Evolutionary conservation across 2,888 invertebrate genomes (phyloP).

Genomic region (Mythimna vitellina): DNA sequence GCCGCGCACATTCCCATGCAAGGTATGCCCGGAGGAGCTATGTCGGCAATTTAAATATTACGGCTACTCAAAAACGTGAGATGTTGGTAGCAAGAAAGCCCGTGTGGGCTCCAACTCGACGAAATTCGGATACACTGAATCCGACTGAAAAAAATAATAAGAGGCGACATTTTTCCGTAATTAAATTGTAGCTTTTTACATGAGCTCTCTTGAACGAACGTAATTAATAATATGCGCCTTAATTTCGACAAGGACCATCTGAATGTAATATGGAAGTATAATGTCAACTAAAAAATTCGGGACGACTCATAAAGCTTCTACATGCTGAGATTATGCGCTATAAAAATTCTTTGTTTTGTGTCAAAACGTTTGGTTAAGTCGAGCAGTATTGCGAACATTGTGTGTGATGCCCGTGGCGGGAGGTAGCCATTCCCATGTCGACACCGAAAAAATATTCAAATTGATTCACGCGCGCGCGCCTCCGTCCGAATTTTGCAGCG

Average conservation of each 20-base stretch:
- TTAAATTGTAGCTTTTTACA: slow-evolving; percentile 86
- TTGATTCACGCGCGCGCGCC: slow-evolving; percentile 89
- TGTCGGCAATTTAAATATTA: slow-evolving; percentile 90
- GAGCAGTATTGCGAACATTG: slow-evolving; percentile 68
- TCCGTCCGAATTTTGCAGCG: slow-evolving; percentile 88
- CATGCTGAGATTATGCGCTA: slow-evolving; percentile 83
- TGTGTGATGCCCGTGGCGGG: slow-evolving; percentile 70
- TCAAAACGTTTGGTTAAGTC: slow-evolving; percentile 60
- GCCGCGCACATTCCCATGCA: slow-evolving; percentile 89
- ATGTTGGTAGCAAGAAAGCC: slow-evolving; percentile 87
- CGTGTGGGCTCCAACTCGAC: slow-evolving; percentile 85
- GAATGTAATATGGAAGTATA: slow-evolving; percentile 79
- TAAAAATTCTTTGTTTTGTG: slow-evolving; percentile 83
- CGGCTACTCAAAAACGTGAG: slow-evolving; percentile 90
- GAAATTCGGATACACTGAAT: slow-evolving; percentile 85
- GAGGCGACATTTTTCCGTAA: slow-evolving; percentile 86
- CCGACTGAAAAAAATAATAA: slow-evolving; percentile 84
- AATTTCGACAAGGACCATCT: slow-evolving; percentile 76
- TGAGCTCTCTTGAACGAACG: slow-evolving; percentile 70
- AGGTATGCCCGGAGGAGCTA: slow-evolving; percentile 89
- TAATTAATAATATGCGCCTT: slow-evolving; percentile 85
- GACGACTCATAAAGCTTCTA: slow-evolving; percentile 73
- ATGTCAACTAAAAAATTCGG: slow-evolving; percentile 75
- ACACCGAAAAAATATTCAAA: slow-evolving; percentile 89
- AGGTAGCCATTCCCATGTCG: slow-evolving; percentile 85